Base-by-base conservation (phyloP, 2,888 invertebrate genomes). In the Poecilus cupreus region DNA sequence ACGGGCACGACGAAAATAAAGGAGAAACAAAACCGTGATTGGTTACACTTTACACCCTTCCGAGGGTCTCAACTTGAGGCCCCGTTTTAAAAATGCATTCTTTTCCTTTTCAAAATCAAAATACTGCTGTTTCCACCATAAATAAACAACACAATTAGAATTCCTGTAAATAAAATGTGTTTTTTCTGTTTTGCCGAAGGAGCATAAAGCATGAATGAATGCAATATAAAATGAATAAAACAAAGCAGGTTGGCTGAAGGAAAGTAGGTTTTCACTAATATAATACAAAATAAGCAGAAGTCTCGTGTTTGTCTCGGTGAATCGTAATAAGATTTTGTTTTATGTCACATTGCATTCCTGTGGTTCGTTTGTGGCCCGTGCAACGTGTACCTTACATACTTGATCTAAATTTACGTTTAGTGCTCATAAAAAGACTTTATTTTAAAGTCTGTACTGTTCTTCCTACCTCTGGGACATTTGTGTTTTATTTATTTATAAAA, bases 371-470 rank as follows among this genome's bases (percentile, higher is more conserved):
- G 64, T 68, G 37, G 18, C 37, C 26, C 37, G 24, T 37, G 64
- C 39, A 37, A 18, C 64, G 72, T 43, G 22, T 46, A 72, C 72
- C 22, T n/a, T 75, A 75, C 75, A 49, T 49, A 51, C 75, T 51
- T 75, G 75, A 75, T 75, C 75, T 75, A 75, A 75, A 75, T 75
- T 75, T 75, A 75, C 24, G 75, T 75, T 51, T 75, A 75, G 75
- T 75, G 75, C 75, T 75, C 75, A 51, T 75, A 75, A 75, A 75
- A 75, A 75, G 75, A 32, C 75, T 75, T 75, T 75, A 75, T 51
- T 51, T 51, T 75, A 75, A 75, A 75, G 49, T 75, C 26, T 75
- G 32, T 46, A 75, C 24, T 51, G 26, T 75, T 75, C 32, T 24
- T 72, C 22, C 46, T 68, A 32, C 18, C 64, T 4, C 37, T 3